These are phyloP conservation scores for Tenthredo distinguenda DNA, from an alignment of 2,888 invertebrate genomes.

Conservation along the genomic window DNA sequence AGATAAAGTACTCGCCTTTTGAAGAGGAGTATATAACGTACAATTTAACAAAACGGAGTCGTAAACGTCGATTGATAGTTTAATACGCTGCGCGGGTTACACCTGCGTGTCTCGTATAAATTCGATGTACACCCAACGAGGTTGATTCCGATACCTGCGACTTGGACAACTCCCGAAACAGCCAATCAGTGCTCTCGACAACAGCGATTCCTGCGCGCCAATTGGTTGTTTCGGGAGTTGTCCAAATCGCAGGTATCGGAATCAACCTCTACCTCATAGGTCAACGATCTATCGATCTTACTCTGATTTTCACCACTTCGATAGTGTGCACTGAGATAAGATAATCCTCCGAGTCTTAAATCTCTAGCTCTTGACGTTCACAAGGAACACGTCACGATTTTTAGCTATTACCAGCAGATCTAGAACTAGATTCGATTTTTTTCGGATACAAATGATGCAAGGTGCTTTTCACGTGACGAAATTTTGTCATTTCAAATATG, in stretches of 20 bases:
- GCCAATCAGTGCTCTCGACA: no score
- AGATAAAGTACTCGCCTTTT: neutral
- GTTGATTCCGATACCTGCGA: no score
- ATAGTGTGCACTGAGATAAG: neutral
- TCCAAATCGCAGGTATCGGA: no score
- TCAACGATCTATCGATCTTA: neutral
- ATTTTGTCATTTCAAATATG: no score
- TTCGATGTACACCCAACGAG: neutral
- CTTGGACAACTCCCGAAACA: no score
- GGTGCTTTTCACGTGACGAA: no score
- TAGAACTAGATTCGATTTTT: no score
- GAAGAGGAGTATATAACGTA: neutral
- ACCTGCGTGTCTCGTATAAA: neutral
- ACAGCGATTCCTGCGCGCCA: no score
- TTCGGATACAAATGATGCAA: no score
- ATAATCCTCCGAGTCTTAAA: neutral
- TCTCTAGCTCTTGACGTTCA: neutral
- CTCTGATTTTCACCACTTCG: neutral
- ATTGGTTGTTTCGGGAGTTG: no score
- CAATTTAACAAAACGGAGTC: neutral
- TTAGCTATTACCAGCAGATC: no score
- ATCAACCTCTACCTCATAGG: no score
- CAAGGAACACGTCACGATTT: neutral
- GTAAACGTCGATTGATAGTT: slow-evolving; percentile 9
- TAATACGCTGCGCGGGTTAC: neutral